Evolutionary conservation across 2,113 vertebrate species (phyloP).

Genomic region (Sus scrofa): T2T-Sscrofa CM000826.6:21651001-21651500

Average conservation of each 20-base stretch:
- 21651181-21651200: not conserved
- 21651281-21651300: not conserved
- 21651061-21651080: too few relatives aligned
- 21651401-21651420: slow-evolving; percentile 7
- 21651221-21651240: not conserved
- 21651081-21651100: too few relatives aligned
- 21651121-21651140: too few relatives aligned
- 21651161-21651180: too few relatives aligned
- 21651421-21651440: not conserved
- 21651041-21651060: too few relatives aligned
- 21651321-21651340: slow-evolving; percentile 4
- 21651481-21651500: not conserved
- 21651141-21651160: too few relatives aligned
- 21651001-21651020: too few relatives aligned
- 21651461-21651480: slow-evolving; percentile 18
- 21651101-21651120: too few relatives aligned
- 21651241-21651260: slow-evolving; percentile 13
- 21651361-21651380: not conserved
- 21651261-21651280: not conserved
- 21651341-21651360: not conserved
- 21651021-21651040: too few relatives aligned
- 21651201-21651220: not conserved
- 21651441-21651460: slow-evolving; percentile 2
- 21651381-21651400: not conserved
- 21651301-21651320: not conserved